Evolutionary conservation across 1,140 invertebrate genomes (phyloP).

Genomic region (Papilio aristodemus): DNA sequence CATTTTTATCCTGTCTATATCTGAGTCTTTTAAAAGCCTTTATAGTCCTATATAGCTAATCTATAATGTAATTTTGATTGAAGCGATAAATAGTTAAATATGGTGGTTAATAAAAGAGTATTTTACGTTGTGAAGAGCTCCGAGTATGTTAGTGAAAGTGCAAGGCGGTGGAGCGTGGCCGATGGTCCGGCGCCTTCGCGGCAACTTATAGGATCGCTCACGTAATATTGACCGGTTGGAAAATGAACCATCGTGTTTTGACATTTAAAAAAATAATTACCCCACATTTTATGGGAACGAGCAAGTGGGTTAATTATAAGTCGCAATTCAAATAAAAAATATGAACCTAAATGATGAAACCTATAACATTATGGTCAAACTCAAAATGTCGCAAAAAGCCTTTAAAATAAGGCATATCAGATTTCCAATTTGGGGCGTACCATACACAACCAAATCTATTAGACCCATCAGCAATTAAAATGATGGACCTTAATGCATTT

Average conservation of each 20-base stretch:
- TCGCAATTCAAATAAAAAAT: no score
- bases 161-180: background rate
- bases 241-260: slow-evolving; percentile 10
- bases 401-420: background rate
- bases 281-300: slow-evolving; percentile 13
- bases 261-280: slow-evolving; percentile 18
- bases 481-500: slow-evolving; percentile 1
- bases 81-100: no score
- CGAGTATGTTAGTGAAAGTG: slow-evolving; percentile 5
- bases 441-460: slow-evolving; percentile 5
- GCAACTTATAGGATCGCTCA: background rate
- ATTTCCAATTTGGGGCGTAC: slow-evolving; percentile 20
- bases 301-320: slow-evolving; percentile 3
- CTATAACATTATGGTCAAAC: background rate
- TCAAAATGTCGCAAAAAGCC: background rate
- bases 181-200: background rate
- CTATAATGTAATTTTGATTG: no score
- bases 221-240: slow-evolving; percentile 1
- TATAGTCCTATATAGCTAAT: no score
- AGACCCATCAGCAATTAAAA: slow-evolving; percentile 16
- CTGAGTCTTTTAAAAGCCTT: no score
- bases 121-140: slow-evolving; percentile 7
- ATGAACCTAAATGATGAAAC: background rate
- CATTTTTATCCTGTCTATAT: no score
- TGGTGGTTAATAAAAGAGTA: no score